Base-by-base conservation (phyloP, 2,113 vertebrate species). In the Clarias macrocephalus region DNA sequence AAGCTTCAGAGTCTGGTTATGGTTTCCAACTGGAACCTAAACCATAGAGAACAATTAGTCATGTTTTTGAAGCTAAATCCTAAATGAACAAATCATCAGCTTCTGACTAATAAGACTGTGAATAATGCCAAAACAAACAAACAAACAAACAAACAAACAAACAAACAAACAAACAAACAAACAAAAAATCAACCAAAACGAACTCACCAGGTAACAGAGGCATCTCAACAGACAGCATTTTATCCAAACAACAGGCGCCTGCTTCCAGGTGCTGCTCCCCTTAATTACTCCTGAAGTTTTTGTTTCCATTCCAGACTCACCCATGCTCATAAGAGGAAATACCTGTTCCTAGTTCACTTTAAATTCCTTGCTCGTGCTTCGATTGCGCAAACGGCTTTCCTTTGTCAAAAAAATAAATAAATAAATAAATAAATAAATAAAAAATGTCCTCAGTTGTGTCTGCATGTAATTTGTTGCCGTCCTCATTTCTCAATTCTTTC, bases 331-430 rank as follows among this genome's bases (percentile, higher is more conserved):
- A 37, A 62, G 30, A 80, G 10, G 79, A 60, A 80, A 80, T 80
- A 80, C 79, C 79, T 60, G 79, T 80, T 80, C 21, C 30, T 60
- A 10, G 37, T 80, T 80, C 57, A 62, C 79, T 80, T 60, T 23
- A 37, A 23, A 12, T 15, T 21, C 16, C 12, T 28, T 8, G 3
- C 28, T 57, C 8, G 21, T 5, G 9, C 18, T 62, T 60, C 0
- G 18, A 23, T 37, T 37, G 56, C 5, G 2, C 57, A 80, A 80
- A 80, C 21, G 8, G 52, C 15, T 59, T 80, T 80, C 21, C 28
- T 80, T 80, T 59, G n/a, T 33, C 16, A 21, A 56, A 30, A 57
- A 59, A 70, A n/a, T n/a, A n/a, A n/a, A n/a, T n/a, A n/a, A n/a
- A n/a, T n/a, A n/a, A n/a, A n/a, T n/a, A n/a, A n/a, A n/a, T n/a